These are phyloP conservation scores for Actinemys pallida DNA, from an alignment of 2,113 vertebrate genomes.

Conservation along the genomic window DNA sequence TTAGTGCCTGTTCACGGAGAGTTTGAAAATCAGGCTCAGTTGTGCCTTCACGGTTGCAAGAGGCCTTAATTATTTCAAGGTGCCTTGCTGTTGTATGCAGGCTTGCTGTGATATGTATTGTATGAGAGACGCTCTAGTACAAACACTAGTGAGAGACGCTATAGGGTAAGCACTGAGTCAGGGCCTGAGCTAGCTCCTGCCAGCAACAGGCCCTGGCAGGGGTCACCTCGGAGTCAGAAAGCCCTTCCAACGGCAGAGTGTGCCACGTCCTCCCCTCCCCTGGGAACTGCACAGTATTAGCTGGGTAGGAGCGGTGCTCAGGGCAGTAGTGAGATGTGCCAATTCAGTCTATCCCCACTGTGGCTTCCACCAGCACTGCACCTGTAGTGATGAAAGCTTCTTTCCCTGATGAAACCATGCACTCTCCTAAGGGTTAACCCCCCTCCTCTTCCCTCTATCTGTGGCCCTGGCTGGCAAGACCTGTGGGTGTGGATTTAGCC, in stretches of 20 bases:
- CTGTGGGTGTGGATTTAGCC: neutral
- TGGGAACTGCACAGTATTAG: rapidly evolving
- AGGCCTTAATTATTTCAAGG: neutral
- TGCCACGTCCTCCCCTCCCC: neutral
- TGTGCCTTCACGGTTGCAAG: rapidly evolving
- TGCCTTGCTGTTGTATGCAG: neutral
- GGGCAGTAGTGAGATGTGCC: rapidly evolving
- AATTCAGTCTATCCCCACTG: neutral
- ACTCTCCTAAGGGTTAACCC: neutral
- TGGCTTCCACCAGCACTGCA: neutral
- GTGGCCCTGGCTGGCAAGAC: neutral
- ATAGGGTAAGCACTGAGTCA: rapidly evolving
- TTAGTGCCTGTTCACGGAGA: neutral
- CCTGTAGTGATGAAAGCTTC: neutral
- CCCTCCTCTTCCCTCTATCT: neutral
- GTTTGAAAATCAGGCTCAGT: no score
- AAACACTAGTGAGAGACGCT: rapidly evolving
- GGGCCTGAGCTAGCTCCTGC: neutral
- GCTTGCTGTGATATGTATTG: rapidly evolving
- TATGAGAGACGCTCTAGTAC: neutral
- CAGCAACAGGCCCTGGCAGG: neutral
- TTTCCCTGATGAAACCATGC: neutral
- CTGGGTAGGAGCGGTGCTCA: rapidly evolving
- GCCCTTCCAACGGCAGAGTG: rapidly evolving
- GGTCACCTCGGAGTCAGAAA: neutral